phyloP scores from a whole-genome alignment of 2,113 vertebrate genomes.

The Equus przewalskii region DNA sequence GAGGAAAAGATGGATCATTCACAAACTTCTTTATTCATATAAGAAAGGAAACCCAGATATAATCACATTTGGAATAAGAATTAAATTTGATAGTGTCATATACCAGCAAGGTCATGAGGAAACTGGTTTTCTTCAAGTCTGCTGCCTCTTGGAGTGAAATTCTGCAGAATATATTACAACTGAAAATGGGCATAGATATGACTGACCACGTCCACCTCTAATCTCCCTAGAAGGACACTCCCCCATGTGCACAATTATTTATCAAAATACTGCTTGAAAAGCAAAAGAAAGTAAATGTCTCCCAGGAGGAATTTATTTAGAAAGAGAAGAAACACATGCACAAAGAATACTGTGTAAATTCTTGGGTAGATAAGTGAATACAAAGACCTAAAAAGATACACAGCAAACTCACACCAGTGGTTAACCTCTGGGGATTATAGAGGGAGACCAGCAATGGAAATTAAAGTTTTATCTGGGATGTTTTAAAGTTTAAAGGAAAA shows the following conservation, averaged over 20 bases:
- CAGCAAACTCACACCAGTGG: background rate
- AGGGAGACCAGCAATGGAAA: background rate
- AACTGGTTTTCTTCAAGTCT: background rate
- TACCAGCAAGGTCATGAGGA: background rate
- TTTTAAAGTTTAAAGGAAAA: slow-evolving; percentile 15
- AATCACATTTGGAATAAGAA: slow-evolving; percentile 4
- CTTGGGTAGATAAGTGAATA: background rate
- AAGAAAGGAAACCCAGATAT: background rate
- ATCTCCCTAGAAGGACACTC: background rate
- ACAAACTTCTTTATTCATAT: background rate
- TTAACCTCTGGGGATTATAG: background rate
- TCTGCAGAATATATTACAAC: background rate
- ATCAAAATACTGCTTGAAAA: slow-evolving; percentile 4
- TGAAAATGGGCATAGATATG: background rate
- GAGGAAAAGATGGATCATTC: background rate
- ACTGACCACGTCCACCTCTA: background rate
- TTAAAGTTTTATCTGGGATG: background rate
- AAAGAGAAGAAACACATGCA: background rate
- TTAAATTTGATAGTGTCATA: background rate
- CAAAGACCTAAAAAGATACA: slow-evolving; percentile 24
- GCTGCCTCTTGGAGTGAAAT: background rate
- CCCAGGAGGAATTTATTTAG: background rate
- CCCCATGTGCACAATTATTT: background rate
- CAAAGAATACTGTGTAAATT: background rate
- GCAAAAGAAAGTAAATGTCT: background rate